Percentiles rank a stretch among this genome's conserved stretches.
Conservation (phyloP, 2,797 vertebrate genomes). For the Rhynchonycteris naso region DNA sequence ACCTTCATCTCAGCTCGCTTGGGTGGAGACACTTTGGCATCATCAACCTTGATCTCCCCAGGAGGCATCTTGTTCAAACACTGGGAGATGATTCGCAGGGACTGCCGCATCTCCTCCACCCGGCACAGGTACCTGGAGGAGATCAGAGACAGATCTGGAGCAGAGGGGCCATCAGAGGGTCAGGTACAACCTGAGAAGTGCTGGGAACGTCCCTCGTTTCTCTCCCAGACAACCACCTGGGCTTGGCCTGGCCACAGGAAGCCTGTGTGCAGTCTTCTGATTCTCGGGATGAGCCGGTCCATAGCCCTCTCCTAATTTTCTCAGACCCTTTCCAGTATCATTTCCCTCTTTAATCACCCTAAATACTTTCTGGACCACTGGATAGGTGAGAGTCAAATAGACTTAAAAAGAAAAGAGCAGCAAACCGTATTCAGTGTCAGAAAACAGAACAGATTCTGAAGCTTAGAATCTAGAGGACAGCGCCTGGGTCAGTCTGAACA, state of each 20-base stretch:
- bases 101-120: slow-evolving; percentile 97
- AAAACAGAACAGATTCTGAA: neutral
- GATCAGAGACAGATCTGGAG: neutral
- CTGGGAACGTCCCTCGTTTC: neutral
- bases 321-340: neutral
- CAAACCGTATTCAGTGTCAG: neutral
- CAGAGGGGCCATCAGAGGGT: neutral
- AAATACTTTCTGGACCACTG: neutral
- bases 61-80: slow-evolving; percentile 97
- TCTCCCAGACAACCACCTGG: neutral
- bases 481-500: neutral
- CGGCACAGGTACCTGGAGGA: slow-evolving; percentile 93
- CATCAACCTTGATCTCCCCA: slow-evolving; percentile 97
- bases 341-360: neutral
- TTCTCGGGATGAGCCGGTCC: neutral
- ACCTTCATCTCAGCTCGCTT: slow-evolving; percentile 99
- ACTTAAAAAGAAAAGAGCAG: neutral
- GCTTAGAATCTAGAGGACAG: neutral
- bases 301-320: neutral
- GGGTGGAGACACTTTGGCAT: slow-evolving; percentile 95
- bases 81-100: slow-evolving; percentile 93
- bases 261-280: neutral
- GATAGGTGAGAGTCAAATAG: neutral
- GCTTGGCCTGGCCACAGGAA: neutral
- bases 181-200: too few species aligned